Conservation (phyloP, 2,888 invertebrate genomes). For the Tetragnatha montana region DNA sequence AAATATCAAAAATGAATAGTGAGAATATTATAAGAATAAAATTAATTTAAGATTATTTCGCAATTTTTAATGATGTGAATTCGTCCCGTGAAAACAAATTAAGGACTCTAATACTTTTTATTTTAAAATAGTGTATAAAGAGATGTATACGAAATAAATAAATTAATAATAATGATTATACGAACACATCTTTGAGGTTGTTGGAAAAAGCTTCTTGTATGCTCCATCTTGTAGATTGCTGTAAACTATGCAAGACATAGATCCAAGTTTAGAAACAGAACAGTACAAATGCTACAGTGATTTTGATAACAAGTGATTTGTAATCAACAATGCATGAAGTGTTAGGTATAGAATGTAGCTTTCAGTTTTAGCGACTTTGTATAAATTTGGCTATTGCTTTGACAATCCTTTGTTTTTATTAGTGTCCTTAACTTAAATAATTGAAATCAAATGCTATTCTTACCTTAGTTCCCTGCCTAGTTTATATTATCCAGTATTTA, state of each 20-base stretch:
- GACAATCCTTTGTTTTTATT: slow-evolving; percentile 25
- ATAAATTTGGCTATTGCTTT: slow-evolving; percentile 4
- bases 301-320: slow-evolving; percentile 31
- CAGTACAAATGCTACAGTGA: background rate
- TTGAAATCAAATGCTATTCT: too few species aligned
- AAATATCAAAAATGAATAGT: too few species aligned
- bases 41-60: too few species aligned
- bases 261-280: background rate
- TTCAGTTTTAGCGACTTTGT: background rate
- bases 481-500: too few species aligned
- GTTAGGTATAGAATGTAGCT: background rate
- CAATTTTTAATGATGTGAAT: too few species aligned
- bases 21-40: too few species aligned
- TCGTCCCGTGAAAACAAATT: too few species aligned
- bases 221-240: background rate
- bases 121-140: too few species aligned
- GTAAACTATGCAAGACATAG: background rate
- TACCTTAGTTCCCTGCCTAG: too few species aligned
- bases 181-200: background rate
- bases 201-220: background rate
- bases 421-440: background rate
- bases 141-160: too few species aligned
- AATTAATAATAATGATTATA: background rate
- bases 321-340: background rate
- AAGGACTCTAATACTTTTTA: too few species aligned